Percentiles rank a stretch among this genome's conserved stretches.
Evolutionary conservation across 1,140 invertebrate genomes (phyloP).

Genomic region (Diplogasteroides magnus): DNA sequence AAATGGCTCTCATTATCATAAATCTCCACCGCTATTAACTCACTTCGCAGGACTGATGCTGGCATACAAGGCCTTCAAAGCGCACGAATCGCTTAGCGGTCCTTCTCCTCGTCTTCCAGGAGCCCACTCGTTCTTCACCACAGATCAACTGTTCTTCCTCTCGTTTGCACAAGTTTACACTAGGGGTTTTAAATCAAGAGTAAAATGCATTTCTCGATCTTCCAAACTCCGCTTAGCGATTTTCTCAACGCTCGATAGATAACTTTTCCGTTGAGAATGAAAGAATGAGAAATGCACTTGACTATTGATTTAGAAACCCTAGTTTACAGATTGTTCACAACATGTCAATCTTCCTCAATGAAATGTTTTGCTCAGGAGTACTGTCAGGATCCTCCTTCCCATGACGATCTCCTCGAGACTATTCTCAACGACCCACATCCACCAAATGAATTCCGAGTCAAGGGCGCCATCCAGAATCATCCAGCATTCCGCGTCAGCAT

Average conservation of each 20-base stretch:
- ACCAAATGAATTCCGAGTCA: constrained; percentile 28
- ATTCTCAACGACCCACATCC: constrained; percentile 34
- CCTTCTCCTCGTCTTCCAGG: constrained; percentile 33
- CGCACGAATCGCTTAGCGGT: constrained; percentile 28
- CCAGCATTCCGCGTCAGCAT: constrained; percentile 31
- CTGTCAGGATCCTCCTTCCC: constrained; percentile 22
- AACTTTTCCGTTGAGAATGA: too few species aligned
- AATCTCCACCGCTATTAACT: too few species aligned
- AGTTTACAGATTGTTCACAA: background rate
- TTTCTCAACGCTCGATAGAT: too few species aligned
- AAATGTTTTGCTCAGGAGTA: constrained; percentile 19
- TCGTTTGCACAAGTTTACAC: constrained; percentile 29
- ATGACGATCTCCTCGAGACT: constrained; percentile 16
- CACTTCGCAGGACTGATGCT: constrained; percentile 26
- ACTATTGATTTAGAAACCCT: too few species aligned
- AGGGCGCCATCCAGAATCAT: constrained; percentile 39
- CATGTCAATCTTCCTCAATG: too few species aligned
- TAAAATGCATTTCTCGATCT: too few species aligned
- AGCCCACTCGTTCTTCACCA: constrained; percentile 17
- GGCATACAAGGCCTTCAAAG: constrained; percentile 37
- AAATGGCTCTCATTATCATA: too few species aligned
- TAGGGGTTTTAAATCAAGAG: too few species aligned
- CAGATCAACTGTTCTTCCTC: constrained; percentile 43
- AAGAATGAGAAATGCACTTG: too few species aligned
- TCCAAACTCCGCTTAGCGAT: too few species aligned